Conservation (phyloP, 2,113 vertebrate species). For the Limnothrissa miodon region DNA sequence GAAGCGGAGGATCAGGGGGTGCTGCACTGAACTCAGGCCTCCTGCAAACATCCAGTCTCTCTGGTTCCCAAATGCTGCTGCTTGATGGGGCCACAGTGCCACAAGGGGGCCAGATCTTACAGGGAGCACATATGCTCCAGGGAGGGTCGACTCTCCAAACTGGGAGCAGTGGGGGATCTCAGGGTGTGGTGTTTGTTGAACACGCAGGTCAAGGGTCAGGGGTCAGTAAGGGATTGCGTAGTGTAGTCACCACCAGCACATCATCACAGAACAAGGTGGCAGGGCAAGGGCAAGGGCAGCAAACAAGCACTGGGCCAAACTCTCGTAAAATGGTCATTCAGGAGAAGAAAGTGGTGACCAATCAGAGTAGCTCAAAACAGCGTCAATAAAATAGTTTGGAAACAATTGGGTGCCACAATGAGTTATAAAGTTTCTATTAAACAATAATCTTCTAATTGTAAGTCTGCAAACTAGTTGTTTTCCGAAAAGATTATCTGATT, state of each 20-base stretch:
- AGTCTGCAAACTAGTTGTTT: no score
- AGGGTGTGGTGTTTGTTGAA: conserved; percentile 27
- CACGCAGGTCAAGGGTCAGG: conserved; percentile 36
- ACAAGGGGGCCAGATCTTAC: conserved; percentile 41
- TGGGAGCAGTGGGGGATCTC: conserved; percentile 33
- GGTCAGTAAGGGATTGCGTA: conserved; percentile 34
- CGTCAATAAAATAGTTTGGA: background rate
- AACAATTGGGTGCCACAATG: background rate
- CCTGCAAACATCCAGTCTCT: conserved; percentile 47
- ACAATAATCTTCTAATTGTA: no score
- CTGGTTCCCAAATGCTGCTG: conserved; percentile 62
- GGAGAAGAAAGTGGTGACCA: conserved; percentile 44
- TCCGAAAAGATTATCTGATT: no score
- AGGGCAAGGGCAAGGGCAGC: conserved; percentile 8
- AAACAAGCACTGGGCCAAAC: background rate
- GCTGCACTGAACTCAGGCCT: conserved; percentile 35
- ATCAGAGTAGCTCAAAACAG: conserved; percentile 19
- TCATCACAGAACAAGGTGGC: conserved; percentile 25
- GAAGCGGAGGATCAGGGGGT: background rate
- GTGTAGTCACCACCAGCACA: background rate
- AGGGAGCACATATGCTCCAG: conserved; percentile 18
- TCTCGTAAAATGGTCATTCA: conserved; percentile 35
- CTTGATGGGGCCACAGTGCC: conserved; percentile 45
- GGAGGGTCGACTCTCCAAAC: conserved; percentile 19
- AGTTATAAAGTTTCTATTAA: no score